Base-by-base conservation (phyloP, 2,888 invertebrate genomes). In the Eilema sororculum region DNA sequence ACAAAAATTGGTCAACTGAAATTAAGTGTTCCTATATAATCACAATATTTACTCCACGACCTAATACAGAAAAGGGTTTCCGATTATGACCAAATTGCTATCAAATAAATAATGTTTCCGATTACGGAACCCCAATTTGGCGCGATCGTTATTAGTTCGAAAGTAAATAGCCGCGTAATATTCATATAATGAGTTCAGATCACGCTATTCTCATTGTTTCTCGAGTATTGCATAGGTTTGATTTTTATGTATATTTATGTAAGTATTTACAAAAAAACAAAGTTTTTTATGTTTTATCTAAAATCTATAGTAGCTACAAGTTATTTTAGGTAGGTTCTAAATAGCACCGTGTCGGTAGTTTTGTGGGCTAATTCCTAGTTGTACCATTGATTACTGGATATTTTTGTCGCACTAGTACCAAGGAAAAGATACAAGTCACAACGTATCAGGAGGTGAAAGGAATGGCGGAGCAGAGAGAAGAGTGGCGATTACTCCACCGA, bases 161-260 rank as follows among this genome's bases (percentile, higher is more conserved):
- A 58, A 67, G 80, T 59, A 78, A 80, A 79, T 68, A 72, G 73
- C 37, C n/a, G 24, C 25, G 65, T n/a, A 46, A 33, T 63, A 52
- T 60, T 25, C 52, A 60, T 67, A 57, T 72, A 80, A 80, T 75
- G 80, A 71, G 37, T 24, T 58, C 28, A 1, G 9, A 58, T 16
- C 58, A 58, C 58, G 25, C 52, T n/a, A 52, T 20, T n/a, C 52
- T n/a, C 20, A 46, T 46, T 46, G 25, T 25, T 13, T 58, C 24
- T 58, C 2, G 58, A 25, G 28, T 25, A 10, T 13, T 58, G 24
- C 24, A n/a, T 12, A 13, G 24, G 24, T 24, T n/a, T 5, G 57
- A 10, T 57, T 57, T 57, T 24, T 13, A 58, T 25, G 12, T 58
- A 10, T 13, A 16, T 16, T 33, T 33, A 6, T 33, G 10, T 57